A percentile compares a stretch with the other conserved stretches of the same genome.
phyloP scores from a whole-genome alignment of 2,113 vertebrate species.

The Coptodon bakossiorum region DNA sequence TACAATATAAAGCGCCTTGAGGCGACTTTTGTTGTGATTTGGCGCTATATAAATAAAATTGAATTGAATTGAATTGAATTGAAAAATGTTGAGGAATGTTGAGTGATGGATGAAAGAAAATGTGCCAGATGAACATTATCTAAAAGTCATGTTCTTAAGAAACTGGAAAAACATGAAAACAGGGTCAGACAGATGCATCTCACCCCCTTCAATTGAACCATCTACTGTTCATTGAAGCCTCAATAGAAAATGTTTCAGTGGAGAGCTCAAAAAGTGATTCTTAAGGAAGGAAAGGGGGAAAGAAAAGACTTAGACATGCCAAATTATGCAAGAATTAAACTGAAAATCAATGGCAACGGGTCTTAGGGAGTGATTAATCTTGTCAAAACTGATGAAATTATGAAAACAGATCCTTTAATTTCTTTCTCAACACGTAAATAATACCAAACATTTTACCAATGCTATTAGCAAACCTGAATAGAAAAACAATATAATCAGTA shows the following conservation, averaged over 20 bases:
- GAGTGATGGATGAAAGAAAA: background rate
- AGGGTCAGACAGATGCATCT: background rate
- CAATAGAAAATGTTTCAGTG: background rate
- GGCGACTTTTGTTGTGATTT: no score
- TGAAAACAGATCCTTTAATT: background rate
- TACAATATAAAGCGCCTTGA: no score
- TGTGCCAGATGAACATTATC: background rate
- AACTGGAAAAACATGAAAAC: background rate
- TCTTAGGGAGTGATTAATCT: background rate
- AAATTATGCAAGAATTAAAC: background rate
- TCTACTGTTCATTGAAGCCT: background rate
- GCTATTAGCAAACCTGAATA: background rate
- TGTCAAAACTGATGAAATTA: background rate
- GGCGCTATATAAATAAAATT: no score
- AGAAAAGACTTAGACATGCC: background rate
- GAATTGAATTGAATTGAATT: no score
- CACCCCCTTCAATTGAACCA: background rate
- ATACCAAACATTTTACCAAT: background rate
- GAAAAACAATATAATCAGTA: background rate
- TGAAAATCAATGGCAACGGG: background rate
- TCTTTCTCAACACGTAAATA: background rate
- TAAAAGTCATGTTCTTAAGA: background rate
- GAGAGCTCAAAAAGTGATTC: background rate
- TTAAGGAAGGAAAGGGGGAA: background rate
- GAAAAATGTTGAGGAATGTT: background rate